Evolutionary conservation across 1,140 invertebrate species (phyloP).

Genomic region (Tetramorium parvispinum): DNA sequence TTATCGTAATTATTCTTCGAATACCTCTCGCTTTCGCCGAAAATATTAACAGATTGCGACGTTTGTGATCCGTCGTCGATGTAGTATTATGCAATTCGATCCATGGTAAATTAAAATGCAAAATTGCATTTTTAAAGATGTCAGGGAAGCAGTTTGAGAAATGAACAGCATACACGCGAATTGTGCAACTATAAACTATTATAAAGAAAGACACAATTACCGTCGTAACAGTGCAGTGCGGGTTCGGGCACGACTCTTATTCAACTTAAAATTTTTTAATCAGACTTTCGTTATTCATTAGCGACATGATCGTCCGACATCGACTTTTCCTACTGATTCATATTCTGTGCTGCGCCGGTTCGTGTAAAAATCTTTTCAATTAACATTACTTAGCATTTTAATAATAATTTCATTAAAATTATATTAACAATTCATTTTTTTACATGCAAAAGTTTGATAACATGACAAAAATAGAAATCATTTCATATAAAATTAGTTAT

Average conservation of each 20-base stretch:
- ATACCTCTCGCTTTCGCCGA: neutral
- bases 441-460: neutral
- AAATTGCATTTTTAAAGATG: conserved; percentile 26
- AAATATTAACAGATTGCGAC: conserved; percentile 22
- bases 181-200: conserved; percentile 40
- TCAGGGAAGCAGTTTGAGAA: conserved; percentile 25
- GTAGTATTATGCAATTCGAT: neutral
- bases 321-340: conserved; percentile 24
- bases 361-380: conserved; percentile 9
- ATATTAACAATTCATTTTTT: neutral
- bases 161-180: conserved; percentile 40
- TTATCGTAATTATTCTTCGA: conserved; percentile 32
- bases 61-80: neutral
- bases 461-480: neutral
- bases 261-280: neutral
- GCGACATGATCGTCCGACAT: neutral
- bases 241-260: neutral
- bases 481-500: conserved; percentile 1
- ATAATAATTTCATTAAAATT: neutral
- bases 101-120: neutral
- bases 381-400: neutral
- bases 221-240: neutral
- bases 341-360: conserved; percentile 34
- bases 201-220: conserved; percentile 9
- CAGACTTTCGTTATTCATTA: neutral